phyloP scores from a whole-genome alignment of 2,888 invertebrate species.

The Neria commutata region DNA sequence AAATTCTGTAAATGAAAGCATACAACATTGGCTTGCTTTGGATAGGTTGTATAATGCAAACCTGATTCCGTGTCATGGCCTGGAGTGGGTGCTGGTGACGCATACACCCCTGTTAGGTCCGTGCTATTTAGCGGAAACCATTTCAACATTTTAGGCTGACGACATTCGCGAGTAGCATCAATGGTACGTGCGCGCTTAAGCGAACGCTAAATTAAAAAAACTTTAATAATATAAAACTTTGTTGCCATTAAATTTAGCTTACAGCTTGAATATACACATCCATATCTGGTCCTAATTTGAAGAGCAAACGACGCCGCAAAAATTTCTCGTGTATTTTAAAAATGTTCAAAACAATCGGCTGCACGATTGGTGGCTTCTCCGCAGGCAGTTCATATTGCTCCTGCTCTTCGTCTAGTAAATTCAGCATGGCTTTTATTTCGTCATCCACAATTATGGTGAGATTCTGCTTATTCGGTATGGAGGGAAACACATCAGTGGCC shows the following conservation, averaged over 20 bases:
- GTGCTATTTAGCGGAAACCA: conserved; percentile 26
- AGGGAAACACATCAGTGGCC: conserved; percentile 46
- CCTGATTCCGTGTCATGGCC: conserved; percentile 29
- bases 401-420: conserved; percentile 13
- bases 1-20: conserved; percentile 34
- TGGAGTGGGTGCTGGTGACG: conserved; percentile 33
- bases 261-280: conserved; percentile 46
- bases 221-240: neutral
- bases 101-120: conserved; percentile 26
- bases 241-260: conserved; percentile 26
- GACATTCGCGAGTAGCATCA: neutral
- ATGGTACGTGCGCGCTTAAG: conserved; percentile 26
- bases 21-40: no score
- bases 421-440: conserved; percentile 36
- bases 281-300: conserved; percentile 45
- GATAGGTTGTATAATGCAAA: no score
- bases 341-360: conserved; percentile 37
- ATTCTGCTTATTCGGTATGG: conserved; percentile 41
- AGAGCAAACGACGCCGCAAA: conserved; percentile 34
- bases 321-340: conserved; percentile 40
- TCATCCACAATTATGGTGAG: conserved; percentile 47
- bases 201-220: conserved; percentile 24
- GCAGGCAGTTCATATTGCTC: conserved; percentile 21
- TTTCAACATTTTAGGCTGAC: conserved; percentile 18
- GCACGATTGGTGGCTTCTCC: conserved; percentile 8